A percentile compares a stretch with the other conserved stretches of the same genome.
Conservation (phyloP, 2,113 vertebrate genomes). For the Elephantulus edwardii region DNA sequence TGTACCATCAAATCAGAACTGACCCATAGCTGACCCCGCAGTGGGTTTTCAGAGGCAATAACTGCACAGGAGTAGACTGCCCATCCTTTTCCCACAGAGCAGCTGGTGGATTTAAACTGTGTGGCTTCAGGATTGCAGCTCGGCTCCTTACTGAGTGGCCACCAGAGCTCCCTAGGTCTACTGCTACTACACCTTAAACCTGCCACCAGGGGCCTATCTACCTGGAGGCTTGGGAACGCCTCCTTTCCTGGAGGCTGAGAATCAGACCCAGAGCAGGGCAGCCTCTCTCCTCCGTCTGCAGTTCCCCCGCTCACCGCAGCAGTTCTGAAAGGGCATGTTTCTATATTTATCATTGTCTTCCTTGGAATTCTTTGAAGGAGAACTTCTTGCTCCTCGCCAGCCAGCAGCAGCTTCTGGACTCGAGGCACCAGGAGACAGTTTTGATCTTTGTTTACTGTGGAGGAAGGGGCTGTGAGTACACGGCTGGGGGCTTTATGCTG, state of each 20-base stretch:
- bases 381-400: not conserved
- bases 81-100: no score
- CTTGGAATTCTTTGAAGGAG: conserved; percentile 1
- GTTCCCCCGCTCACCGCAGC: not conserved
- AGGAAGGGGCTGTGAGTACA: not conserved
- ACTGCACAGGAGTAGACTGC: no score
- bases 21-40: no score
- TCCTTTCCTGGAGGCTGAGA: not conserved
- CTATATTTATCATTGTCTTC: conserved; percentile 49
- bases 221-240: no score
- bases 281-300: not conserved
- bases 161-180: no score
- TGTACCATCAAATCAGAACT: no score
- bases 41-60: no score
- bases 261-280: not conserved
- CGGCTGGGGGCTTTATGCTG: accelerated
- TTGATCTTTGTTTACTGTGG: conserved; percentile 25
- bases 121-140: no score
- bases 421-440: not conserved
- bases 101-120: no score
- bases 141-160: no score
- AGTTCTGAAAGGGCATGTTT: conserved; percentile 11
- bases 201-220: not conserved
- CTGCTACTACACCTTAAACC: not conserved
- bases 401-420: not conserved